Conservation (phyloP, 2,888 invertebrate species). For the Antheraea assamensis region DNA sequence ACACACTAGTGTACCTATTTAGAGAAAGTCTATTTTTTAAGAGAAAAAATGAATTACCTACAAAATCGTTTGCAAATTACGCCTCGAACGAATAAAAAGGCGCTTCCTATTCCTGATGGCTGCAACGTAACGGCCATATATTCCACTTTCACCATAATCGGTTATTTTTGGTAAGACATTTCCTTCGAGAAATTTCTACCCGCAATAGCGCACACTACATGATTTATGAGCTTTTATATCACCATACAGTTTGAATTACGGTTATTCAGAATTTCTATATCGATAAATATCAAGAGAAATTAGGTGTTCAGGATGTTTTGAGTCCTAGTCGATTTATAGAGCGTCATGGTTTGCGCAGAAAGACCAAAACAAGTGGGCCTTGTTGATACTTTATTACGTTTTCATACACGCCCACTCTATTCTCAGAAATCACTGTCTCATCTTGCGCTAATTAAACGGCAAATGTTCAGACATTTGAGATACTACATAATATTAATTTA, state of each 20-base stretch:
- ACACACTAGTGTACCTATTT: no score
- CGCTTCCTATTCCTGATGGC: no score
- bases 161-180: no score
- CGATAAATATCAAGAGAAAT: not conserved
- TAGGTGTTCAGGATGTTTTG: not conserved
- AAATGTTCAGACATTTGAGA: not conserved
- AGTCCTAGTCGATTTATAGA: not conserved
- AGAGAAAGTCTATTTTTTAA: no score
- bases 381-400: constrained; percentile 10
- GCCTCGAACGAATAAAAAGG: no score
- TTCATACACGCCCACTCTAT: constrained; percentile 20
- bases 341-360: not conserved
- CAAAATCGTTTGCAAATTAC: no score
- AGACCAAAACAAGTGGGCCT: not conserved
- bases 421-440: constrained; percentile 21
- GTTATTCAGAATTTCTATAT: not conserved
- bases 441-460: constrained; percentile 21
- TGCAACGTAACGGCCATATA: no score
- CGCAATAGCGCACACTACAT: no score
- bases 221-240: no score
- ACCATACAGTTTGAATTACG: not conserved
- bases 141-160: no score
- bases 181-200: no score
- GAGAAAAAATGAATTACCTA: no score
- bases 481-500: not conserved